A percentile compares a stretch with the other conserved stretches of the same genome.
phyloP scores from a whole-genome alignment of 1,140 invertebrate species.

The Reticulitermes speratus region DNA sequence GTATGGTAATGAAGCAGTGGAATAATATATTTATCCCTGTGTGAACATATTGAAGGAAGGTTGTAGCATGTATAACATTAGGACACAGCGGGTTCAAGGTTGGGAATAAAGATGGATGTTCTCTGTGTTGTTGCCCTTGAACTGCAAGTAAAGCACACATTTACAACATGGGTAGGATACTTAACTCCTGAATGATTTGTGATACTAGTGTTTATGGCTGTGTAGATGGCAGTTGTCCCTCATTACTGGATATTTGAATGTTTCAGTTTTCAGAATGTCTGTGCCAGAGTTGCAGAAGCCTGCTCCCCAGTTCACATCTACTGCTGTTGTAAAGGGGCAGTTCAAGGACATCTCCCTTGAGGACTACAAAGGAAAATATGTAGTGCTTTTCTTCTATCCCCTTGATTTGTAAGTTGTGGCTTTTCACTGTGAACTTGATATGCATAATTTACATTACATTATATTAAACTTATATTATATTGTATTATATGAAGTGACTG shows the following conservation, averaged over 20 bases:
- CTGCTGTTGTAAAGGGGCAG: constrained; percentile 90
- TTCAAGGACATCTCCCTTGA: constrained; percentile 84
- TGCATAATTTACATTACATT: no score
- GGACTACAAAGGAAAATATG: constrained; percentile 91
- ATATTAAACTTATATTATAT: no score
- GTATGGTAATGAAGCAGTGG: no score
- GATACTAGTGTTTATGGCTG: not conserved
- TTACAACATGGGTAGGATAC: not conserved
- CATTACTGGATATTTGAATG: not conserved
- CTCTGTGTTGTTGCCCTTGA: not conserved
- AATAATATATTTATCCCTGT: no score
- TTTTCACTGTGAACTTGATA: not conserved
- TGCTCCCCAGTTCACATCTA: constrained; percentile 80
- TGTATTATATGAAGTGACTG: no score
- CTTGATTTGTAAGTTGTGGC: constrained; percentile 85
- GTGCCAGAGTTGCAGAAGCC: constrained; percentile 54
- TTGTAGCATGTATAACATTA: no score
- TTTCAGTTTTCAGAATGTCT: constrained; percentile 9
- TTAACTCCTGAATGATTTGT: not conserved
- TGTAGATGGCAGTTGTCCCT: not conserved
- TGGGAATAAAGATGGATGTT: not conserved
- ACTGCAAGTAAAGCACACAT: not conserved
- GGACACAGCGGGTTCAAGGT: not conserved
- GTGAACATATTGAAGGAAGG: no score
- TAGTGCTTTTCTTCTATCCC: constrained; percentile 97